Percentiles rank a stretch among this genome's conserved stretches.
Evolutionary conservation across 2,113 vertebrate species (phyloP).

Genomic region (Etheostoma cragini): DNA sequence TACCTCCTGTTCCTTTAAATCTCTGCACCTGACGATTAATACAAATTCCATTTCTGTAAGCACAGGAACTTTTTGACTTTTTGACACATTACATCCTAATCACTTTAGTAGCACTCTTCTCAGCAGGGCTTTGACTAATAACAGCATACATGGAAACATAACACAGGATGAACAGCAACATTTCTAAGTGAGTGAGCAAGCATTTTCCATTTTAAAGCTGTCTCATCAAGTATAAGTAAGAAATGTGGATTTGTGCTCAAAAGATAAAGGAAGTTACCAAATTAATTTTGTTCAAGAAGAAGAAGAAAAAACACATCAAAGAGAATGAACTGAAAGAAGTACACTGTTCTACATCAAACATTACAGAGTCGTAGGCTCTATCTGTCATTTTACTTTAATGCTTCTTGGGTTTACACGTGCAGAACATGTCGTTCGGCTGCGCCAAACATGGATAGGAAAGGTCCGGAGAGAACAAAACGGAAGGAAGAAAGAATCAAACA

Average conservation of each 20-base stretch:
- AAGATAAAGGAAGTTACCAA: neutral
- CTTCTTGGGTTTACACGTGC: neutral
- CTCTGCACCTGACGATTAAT: neutral
- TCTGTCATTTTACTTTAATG: slow-evolving; percentile 18
- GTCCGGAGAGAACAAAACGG: neutral
- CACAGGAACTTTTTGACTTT: neutral
- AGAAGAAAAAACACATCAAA: neutral
- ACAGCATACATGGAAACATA: neutral
- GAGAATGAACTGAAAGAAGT: neutral
- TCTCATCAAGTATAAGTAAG: neutral
- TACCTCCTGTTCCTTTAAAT: neutral
- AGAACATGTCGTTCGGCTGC: neutral
- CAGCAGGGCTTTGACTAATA: neutral
- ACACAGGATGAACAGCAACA: neutral
- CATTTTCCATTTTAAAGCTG: neutral
- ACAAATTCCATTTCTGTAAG: neutral
- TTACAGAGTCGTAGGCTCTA: neutral
- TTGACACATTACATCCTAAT: neutral
- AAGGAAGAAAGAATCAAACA: neutral
- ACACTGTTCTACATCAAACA: neutral
- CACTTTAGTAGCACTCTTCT: neutral
- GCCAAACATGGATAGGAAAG: neutral
- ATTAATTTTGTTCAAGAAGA: neutral
- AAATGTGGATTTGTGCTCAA: neutral
- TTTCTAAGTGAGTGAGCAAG: neutral